Percentiles rank a stretch among this genome's conserved stretches.
Conservation (phyloP, 2,113 vertebrate genomes). For the Emydura subglobosa region DNA sequence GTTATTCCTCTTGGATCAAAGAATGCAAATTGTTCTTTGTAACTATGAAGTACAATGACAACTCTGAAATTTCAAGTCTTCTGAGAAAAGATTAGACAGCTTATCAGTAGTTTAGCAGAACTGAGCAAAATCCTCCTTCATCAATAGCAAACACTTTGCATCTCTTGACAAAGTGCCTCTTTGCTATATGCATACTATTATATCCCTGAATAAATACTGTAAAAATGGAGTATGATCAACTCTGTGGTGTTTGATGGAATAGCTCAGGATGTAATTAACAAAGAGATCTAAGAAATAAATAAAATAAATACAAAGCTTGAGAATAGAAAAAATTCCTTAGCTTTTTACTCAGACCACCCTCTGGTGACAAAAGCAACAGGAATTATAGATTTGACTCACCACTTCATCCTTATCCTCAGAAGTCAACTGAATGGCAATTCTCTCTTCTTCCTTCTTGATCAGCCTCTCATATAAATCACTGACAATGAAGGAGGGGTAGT, state of each 20-base stretch:
- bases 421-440: conserved; percentile 80
- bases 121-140: background rate
- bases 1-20: background rate
- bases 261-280: background rate
- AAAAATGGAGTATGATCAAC: background rate
- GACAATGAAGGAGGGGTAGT: conserved; percentile 96
- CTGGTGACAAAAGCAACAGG: background rate
- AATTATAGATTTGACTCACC: conserved; percentile 78
- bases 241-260: background rate
- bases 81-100: background rate
- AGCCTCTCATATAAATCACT: conserved; percentile 93
- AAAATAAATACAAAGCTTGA: background rate
- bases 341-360: background rate
- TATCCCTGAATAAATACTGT: background rate
- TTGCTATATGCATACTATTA: background rate
- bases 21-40: background rate
- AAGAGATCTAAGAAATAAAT: background rate
- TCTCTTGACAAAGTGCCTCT: background rate
- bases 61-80: background rate
- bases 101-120: background rate
- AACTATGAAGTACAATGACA: background rate
- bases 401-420: conserved; percentile 88
- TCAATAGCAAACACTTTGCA: background rate
- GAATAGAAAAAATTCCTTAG: background rate
- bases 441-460: conserved; percentile 88